A percentile compares a stretch with the other conserved stretches of the same genome.
phyloP scores from a whole-genome alignment of 2,888 invertebrate species.

The Prenolepis imparis region DNA sequence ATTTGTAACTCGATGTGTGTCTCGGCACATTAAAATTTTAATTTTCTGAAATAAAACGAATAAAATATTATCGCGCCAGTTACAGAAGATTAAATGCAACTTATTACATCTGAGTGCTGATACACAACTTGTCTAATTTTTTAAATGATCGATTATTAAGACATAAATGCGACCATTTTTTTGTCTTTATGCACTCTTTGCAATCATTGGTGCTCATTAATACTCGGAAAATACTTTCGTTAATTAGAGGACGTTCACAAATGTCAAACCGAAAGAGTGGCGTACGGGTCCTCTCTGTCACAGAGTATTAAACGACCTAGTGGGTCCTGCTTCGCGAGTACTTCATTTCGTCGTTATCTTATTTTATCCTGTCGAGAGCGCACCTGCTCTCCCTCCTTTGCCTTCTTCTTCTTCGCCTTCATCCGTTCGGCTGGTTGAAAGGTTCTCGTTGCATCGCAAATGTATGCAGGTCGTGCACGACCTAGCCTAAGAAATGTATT shows the following conservation, averaged over 20 bases:
- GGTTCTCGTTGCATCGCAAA: constrained; percentile 62
- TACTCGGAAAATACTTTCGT: constrained; percentile 72
- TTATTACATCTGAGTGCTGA: not conserved
- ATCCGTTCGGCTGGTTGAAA: constrained; percentile 18
- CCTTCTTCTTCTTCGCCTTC: constrained; percentile 7
- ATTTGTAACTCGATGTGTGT: not conserved
- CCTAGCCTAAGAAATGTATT: constrained; percentile 60
- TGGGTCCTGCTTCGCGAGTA: constrained; percentile 43
- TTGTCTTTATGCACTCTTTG: constrained; percentile 33
- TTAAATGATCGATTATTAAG: not conserved
- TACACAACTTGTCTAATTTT: not conserved
- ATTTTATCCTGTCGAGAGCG: constrained; percentile 53
- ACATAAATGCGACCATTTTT: constrained; percentile 42
- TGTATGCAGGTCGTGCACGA: constrained; percentile 54
- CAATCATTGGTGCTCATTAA: constrained; percentile 78
- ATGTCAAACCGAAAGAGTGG: constrained; percentile 56
- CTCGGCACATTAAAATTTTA: not conserved
- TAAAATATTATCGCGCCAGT: not conserved
- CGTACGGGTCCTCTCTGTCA: constrained; percentile 46
- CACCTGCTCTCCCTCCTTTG: constrained; percentile 61
- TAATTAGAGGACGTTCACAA: constrained; percentile 73
- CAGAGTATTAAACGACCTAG: constrained; percentile 35
- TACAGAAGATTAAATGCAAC: not conserved
- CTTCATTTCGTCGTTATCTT: constrained; percentile 48
- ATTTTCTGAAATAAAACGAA: not conserved